Base-by-base conservation (phyloP, 2,113 vertebrate genomes). In the Dicaeum eximium region DNA sequence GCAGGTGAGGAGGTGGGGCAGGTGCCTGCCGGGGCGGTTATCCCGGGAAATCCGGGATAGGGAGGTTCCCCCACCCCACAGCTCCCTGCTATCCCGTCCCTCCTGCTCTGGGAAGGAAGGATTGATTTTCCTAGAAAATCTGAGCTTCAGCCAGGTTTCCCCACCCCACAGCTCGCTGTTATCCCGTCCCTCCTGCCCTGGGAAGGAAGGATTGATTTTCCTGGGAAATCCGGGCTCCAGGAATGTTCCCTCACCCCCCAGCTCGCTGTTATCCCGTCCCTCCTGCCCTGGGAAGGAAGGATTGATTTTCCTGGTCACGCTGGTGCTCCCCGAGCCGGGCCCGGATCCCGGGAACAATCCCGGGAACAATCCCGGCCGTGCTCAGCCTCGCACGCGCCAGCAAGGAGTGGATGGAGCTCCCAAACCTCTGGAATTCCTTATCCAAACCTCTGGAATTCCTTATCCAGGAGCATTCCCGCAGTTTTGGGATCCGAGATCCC, bases 221-320 rank as follows among this genome's bases (percentile, higher is more conserved):
- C 47, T 7, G 35, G 57, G 28, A 40, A 7, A 2, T 1, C 28
- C 5, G 1, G 13, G 14, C 24, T 28, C 31, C 54, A 24, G 27
- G 44, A 1, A 6, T 0, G 2, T 9, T 38, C 11, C 54, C n/a
- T 4, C n/a, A 47, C 1, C 35, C 42, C 57, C 2, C 44, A 77
- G 28, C 44, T 77, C 45, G 9, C n/a, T 19, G 44, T 25, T 15
- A 11, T 20, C 44, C 23, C 13, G 1, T 13, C 2, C 8, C 35
- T 20, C 4, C 22, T 6, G 1, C 45, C 40, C 6, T 3, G 73
- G 35, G 47, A 42, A 15, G 28, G 8, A 15, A 42, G 23, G 45
- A n/a, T 62, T 6, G 58, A 62, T 78, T 51, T 78, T 78, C 74
- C 58, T 9, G 58, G 57, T 44, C 70, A 73, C 51, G 70, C 45